A percentile compares a stretch with the other conserved stretches of the same genome.
These are phyloP conservation scores for Amiota communis DNA, from an alignment of 2,888 invertebrate genomes.

Conservation along the genomic window DNA sequence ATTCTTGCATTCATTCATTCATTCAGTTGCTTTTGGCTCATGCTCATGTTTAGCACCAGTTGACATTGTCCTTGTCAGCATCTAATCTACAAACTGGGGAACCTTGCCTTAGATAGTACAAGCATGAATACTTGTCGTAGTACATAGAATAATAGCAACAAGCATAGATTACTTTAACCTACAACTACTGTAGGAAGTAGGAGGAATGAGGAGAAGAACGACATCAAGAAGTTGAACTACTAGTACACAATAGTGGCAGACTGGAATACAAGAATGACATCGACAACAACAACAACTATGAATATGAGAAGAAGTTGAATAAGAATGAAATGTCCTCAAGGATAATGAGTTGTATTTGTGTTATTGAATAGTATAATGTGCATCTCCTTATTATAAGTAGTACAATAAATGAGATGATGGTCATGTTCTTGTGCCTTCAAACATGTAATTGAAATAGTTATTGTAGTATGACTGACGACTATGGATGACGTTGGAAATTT, in stretches of 20 bases:
- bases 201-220: too few relatives aligned
- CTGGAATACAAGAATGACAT: not conserved
- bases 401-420: too few relatives aligned
- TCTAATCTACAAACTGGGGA: conserved; percentile 25
- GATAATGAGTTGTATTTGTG: conserved; percentile 27
- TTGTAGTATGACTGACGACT: too few relatives aligned
- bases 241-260: not conserved
- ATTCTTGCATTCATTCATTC: not conserved
- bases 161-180: conserved; percentile 4
- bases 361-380: conserved; percentile 5
- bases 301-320: too few relatives aligned
- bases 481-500: too few relatives aligned
- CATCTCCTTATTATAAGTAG: too few relatives aligned
- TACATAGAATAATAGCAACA: not conserved
- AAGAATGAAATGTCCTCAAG: conserved; percentile 13
- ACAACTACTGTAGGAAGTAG: not conserved
- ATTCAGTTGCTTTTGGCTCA: not conserved
- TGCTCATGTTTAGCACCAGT: conserved; percentile 23
- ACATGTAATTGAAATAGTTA: too few relatives aligned
- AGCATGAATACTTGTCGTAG: not conserved
- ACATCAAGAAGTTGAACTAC: too few relatives aligned
- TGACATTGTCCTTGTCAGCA: conserved; percentile 27
- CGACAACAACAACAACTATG: not conserved
- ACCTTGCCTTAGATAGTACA: conserved; percentile 5
- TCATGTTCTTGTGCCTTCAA: too few relatives aligned